phyloP scores from a whole-genome alignment of 2,888 invertebrate species.

The Drosophila gaucha region DNA sequence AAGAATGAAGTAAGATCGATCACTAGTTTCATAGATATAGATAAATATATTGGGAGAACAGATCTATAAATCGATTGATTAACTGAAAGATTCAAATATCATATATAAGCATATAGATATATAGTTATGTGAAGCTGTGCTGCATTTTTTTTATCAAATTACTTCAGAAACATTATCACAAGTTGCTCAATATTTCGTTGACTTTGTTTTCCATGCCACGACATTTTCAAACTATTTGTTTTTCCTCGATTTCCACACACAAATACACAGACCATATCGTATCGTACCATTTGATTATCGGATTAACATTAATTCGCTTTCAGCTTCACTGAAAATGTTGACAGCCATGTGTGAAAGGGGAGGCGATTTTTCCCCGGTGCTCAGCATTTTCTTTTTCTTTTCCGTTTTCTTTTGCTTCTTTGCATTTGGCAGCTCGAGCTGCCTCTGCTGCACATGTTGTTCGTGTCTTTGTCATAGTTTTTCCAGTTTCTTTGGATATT shows the following conservation, averaged over 20 bases:
- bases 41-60: not conserved
- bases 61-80: not conserved
- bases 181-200: conserved; percentile 1
- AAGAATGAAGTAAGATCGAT: too few species aligned
- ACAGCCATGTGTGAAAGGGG: conserved; percentile 17
- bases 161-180: not conserved
- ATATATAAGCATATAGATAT: not conserved
- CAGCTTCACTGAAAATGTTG: conserved; percentile 21
- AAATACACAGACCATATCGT: not conserved
- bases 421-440: too few species aligned
- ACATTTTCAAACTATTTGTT: conserved; percentile 8
- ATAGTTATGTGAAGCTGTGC: not conserved
- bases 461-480: conserved; percentile 36
- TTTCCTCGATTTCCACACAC: conserved; percentile 8
- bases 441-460: conserved; percentile 14
- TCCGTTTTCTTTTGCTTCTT: not conserved
- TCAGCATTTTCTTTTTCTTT: not conserved
- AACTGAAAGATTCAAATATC: not conserved
- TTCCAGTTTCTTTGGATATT: conserved; percentile 33
- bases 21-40: too few species aligned
- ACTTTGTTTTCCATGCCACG: not conserved
- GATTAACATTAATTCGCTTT: conserved; percentile 24
- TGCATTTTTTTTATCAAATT: not conserved
- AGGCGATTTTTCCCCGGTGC: not conserved
- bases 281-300: conserved; percentile 7